phyloP scores from a whole-genome alignment of 2,888 invertebrate genomes.

The Drosophila formosana region DNA sequence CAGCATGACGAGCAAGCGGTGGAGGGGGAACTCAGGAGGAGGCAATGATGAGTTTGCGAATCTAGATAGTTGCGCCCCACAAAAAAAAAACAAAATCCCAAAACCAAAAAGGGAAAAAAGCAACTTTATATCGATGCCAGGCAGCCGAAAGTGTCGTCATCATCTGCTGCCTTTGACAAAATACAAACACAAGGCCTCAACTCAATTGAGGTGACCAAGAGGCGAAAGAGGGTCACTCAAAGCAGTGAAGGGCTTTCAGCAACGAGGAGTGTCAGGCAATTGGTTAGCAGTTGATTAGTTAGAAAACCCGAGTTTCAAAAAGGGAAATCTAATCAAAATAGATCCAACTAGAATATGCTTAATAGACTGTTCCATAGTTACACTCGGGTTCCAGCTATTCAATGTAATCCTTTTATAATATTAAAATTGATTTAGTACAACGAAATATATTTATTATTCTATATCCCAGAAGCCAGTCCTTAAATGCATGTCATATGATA shows the following conservation, averaged over 20 bases:
- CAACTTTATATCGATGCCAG: slow-evolving; percentile 65
- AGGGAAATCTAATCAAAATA: neutral
- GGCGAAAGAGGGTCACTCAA: slow-evolving; percentile 28
- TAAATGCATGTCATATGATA: too few relatives aligned
- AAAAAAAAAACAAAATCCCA: neutral
- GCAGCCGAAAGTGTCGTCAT: slow-evolving; percentile 67
- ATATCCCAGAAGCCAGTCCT: too few relatives aligned
- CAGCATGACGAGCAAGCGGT: slow-evolving; percentile 38
- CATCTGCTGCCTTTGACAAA: slow-evolving; percentile 64
- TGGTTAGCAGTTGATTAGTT: too few relatives aligned
- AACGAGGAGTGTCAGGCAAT: neutral
- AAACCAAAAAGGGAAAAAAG: neutral
- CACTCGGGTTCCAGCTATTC: too few relatives aligned
- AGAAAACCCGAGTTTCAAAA: neutral
- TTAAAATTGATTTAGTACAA: too few relatives aligned
- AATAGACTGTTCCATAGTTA: neutral
- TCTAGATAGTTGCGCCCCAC: slow-evolving; percentile 26
- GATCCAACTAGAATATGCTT: neutral
- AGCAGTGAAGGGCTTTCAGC: too few relatives aligned
- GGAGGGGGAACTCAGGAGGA: neutral
- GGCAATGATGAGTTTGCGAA: slow-evolving; percentile 52
- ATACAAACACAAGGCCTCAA: slow-evolving; percentile 61
- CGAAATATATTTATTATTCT: too few relatives aligned
- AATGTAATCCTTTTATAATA: too few relatives aligned
- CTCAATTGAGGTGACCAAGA: slow-evolving; percentile 60